Evolutionary conservation across 2,113 vertebrate species (phyloP).

Genomic region (Myanophis thanlyinensis): DNA sequence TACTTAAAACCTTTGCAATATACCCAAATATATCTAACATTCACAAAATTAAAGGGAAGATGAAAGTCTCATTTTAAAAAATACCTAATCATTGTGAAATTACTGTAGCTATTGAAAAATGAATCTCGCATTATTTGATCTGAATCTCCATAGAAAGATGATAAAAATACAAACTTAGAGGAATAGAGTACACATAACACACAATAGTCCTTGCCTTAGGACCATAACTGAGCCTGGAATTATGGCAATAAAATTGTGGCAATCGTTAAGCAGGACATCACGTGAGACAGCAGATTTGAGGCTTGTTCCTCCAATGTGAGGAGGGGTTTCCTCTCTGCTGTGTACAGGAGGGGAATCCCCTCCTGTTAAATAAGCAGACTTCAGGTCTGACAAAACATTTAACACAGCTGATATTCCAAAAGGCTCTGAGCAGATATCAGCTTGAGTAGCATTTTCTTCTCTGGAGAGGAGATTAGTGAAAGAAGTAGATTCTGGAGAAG

Average conservation of each 20-base stretch:
- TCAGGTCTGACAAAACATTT: neutral
- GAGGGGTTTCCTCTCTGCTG: neutral
- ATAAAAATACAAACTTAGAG: neutral
- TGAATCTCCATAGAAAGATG: neutral
- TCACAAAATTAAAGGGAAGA: neutral
- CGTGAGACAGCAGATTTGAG: neutral
- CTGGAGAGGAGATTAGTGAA: neutral
- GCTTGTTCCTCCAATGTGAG: neutral
- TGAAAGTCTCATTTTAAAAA: neutral
- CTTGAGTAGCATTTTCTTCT: neutral
- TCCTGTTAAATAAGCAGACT: neutral
- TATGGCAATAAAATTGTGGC: too few relatives aligned
- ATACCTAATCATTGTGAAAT: rapidly evolving
- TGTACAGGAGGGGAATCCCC: neutral
- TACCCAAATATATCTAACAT: neutral
- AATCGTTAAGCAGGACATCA: too few relatives aligned
- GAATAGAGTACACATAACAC: neutral
- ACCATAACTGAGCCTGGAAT: too few relatives aligned
- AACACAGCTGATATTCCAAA: neutral
- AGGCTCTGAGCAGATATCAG: neutral
- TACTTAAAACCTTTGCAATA: neutral
- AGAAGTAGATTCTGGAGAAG: neutral
- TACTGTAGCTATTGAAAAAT: neutral
- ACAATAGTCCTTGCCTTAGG: too few relatives aligned
- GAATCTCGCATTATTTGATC: neutral